phyloP scores from a whole-genome alignment of 2,797 vertebrate genomes.

The Galaxias olidus region DNA sequence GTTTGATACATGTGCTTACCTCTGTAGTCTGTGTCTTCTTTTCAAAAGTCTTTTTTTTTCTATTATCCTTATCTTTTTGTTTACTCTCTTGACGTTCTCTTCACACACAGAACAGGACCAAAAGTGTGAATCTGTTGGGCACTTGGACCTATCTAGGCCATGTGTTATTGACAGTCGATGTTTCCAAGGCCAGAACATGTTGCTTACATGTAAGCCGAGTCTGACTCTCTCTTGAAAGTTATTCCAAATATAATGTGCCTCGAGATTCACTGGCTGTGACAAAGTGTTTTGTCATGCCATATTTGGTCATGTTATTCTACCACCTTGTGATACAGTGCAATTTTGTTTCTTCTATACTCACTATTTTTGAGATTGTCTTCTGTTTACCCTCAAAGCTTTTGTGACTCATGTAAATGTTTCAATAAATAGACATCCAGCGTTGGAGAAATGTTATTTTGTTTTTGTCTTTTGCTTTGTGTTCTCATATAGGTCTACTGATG shows the following conservation, averaged over 20 bases:
- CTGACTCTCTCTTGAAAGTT: slow-evolving; percentile 25
- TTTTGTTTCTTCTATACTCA: slow-evolving; percentile 38
- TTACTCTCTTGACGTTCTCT: not conserved
- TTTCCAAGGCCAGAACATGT: slow-evolving; percentile 17
- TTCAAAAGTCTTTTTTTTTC: too few relatives aligned
- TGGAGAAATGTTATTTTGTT: not conserved
- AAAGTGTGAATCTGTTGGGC: not conserved
- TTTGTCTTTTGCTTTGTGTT: not conserved
- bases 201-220: slow-evolving; percentile 25
- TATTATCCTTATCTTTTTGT: not conserved
- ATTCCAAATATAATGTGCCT: slow-evolving; percentile 44
- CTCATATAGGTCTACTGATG: not conserved
- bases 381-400: slow-evolving; percentile 29
- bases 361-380: slow-evolving; percentile 13
- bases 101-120: not conserved
- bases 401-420: slow-evolving; percentile 19
- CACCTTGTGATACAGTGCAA: too few relatives aligned
- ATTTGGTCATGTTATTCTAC: slow-evolving; percentile 20
- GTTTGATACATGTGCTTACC: too few relatives aligned
- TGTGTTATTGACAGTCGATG: not conserved
- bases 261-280: slow-evolving; percentile 46
- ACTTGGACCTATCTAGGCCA: too few relatives aligned
- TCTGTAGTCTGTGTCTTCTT: too few relatives aligned
- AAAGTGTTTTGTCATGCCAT: slow-evolving; percentile 39
- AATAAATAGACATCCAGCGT: slow-evolving; percentile 31